These are phyloP conservation scores for Epizoanthus scotinus DNA, from an alignment of 92 coral and sea anemone species.

Conservation along the genomic window DNA sequence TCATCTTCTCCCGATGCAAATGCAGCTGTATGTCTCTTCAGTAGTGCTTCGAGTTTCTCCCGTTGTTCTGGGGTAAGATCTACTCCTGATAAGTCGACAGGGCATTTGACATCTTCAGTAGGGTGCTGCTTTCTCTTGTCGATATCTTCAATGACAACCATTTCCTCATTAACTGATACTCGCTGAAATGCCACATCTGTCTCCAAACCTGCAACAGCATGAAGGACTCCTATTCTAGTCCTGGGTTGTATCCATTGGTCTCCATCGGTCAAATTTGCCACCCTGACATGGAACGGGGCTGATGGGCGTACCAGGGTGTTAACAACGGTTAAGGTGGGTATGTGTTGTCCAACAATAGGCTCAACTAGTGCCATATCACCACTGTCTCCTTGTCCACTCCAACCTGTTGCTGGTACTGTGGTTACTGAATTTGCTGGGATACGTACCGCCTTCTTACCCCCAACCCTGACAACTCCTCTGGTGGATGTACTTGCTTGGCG, in stretches of 20 bases:
- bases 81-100: too few relatives aligned
- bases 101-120: too few relatives aligned
- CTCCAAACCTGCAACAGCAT: background rate
- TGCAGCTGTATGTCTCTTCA: conserved; percentile 16
- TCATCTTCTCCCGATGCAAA: conserved; percentile 29
- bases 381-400: conserved; percentile 24
- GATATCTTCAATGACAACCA: too few relatives aligned
- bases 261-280: conserved; percentile 57
- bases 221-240: background rate
- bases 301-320: conserved; percentile 45
- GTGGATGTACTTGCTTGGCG: conserved; percentile 20
- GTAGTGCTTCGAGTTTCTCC: background rate
- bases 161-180: too few relatives aligned
- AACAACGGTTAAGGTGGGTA: conserved; percentile 44
- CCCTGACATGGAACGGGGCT: conserved; percentile 54
- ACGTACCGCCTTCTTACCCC: conserved; percentile 45
- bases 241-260: conserved; percentile 31
- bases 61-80: too few relatives aligned
- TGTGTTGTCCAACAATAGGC: conserved; percentile 38
- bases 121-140: too few relatives aligned
- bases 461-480: conserved; percentile 55
- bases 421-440: conserved; percentile 64
- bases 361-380: conserved; percentile 52
- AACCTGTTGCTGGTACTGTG: conserved; percentile 53
- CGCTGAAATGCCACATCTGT: too few relatives aligned